Conservation (phyloP, 2,888 invertebrate genomes). For the Dynastes maya region DNA sequence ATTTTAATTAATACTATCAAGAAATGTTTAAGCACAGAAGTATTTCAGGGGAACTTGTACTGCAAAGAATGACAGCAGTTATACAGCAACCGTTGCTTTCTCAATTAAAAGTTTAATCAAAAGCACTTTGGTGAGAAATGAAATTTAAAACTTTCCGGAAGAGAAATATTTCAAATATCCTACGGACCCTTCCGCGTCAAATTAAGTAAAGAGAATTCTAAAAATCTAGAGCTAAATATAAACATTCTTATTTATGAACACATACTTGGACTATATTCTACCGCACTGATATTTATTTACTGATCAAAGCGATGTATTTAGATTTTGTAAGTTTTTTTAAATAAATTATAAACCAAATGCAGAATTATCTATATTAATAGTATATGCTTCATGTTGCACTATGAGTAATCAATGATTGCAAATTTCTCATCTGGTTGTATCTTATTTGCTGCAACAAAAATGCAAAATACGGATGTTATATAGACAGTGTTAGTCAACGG, state of each 20-base stretch:
- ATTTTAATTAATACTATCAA: constrained; percentile 10
- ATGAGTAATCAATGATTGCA: too few relatives aligned
- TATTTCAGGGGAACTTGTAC: neutral
- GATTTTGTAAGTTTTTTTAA: too few relatives aligned
- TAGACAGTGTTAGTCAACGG: too few relatives aligned
- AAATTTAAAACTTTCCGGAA: constrained; percentile 23
- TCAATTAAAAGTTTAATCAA: constrained; percentile 46
- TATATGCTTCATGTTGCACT: too few relatives aligned
- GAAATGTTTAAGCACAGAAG: constrained; percentile 22
- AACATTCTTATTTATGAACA: neutral
- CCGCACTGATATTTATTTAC: too few relatives aligned
- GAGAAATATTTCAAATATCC: constrained; percentile 3
- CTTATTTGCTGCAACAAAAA: too few relatives aligned
- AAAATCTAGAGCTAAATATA: constrained; percentile 1
- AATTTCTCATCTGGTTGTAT: too few relatives aligned
- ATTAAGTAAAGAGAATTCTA: constrained; percentile 7
- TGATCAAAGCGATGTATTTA: too few relatives aligned
- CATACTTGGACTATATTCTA: too few relatives aligned
- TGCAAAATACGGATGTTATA: too few relatives aligned
- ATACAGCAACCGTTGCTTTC: constrained; percentile 31
- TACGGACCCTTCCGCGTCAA: neutral
- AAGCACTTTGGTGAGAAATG: constrained; percentile 17
- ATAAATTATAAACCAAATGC: too few relatives aligned
- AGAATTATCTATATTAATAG: too few relatives aligned
- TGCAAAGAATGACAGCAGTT: constrained; percentile 29